Evolutionary conservation across 2,113 vertebrate genomes (phyloP).

Genomic region (Centrocercus urophasianus): DNA sequence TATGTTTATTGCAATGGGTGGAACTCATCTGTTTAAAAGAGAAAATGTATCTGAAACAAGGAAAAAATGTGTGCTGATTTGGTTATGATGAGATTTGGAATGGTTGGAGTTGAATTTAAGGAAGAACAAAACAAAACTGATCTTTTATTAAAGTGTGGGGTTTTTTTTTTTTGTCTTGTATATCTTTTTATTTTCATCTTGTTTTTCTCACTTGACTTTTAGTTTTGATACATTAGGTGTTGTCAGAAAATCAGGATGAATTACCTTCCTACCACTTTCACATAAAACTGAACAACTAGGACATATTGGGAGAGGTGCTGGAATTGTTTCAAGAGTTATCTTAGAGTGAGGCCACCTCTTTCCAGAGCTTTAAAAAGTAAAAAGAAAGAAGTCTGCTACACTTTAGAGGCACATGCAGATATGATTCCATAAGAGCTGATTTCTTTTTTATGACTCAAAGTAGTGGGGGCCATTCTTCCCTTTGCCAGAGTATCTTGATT

Average conservation of each 20-base stretch:
- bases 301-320: neutral
- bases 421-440: neutral
- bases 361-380: neutral
- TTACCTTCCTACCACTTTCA: neutral
- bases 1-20: neutral
- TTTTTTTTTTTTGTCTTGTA: neutral
- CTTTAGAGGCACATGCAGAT: neutral
- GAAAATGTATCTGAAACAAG: neutral
- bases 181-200: neutral
- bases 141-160: neutral
- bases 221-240: neutral
- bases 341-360: neutral
- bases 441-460: neutral
- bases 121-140: neutral
- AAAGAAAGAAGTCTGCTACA: neutral
- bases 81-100: neutral
- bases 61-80: neutral
- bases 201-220: neutral
- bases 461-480: neutral
- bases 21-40: neutral
- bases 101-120: neutral
- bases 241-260: neutral
- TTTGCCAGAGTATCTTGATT: neutral
- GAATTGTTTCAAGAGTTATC: neutral
- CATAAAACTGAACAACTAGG: neutral